These are phyloP conservation scores for Mus spicilegus DNA, from an alignment of 2,113 vertebrate species.

Conservation along the genomic window DNA sequence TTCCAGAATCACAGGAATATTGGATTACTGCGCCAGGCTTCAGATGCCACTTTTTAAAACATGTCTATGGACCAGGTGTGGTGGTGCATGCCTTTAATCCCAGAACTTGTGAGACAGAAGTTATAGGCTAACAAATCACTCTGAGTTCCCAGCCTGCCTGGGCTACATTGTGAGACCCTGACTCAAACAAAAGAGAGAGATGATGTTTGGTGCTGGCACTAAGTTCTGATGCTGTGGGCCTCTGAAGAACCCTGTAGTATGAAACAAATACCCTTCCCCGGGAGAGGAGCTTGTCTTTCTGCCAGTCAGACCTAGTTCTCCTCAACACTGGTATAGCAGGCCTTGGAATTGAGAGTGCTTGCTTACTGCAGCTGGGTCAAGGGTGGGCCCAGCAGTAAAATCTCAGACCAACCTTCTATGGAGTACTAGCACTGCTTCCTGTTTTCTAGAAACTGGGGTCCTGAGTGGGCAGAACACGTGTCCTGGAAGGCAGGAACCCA, in stretches of 20 bases:
- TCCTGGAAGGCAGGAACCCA: not conserved
- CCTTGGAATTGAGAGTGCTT: not conserved
- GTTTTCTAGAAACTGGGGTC: not conserved
- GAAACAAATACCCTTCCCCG: not conserved
- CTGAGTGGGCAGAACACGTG: not conserved
- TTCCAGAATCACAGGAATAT: not conserved
- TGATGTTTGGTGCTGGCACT: too few species aligned
- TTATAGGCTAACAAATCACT: not conserved
- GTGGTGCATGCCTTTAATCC: not conserved
- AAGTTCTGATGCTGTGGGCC: not conserved
- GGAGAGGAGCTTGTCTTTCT: not conserved
- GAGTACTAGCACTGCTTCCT: not conserved
- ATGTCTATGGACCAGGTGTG: not conserved
- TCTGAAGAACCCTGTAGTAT: not conserved
- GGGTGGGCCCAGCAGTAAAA: not conserved
- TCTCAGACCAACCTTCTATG: not conserved
- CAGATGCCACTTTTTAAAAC: not conserved
- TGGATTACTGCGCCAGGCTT: not conserved
- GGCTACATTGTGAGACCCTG: not conserved
- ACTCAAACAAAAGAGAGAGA: not conserved
- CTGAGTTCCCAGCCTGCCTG: not conserved
- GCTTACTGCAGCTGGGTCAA: not conserved
- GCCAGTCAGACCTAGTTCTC: not conserved
- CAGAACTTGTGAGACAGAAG: not conserved
- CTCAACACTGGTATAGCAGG: fast-evolving